Evolutionary conservation across 2,797 vertebrate species (phyloP).

Genomic region (Thripadectes ignobilis): DNA sequence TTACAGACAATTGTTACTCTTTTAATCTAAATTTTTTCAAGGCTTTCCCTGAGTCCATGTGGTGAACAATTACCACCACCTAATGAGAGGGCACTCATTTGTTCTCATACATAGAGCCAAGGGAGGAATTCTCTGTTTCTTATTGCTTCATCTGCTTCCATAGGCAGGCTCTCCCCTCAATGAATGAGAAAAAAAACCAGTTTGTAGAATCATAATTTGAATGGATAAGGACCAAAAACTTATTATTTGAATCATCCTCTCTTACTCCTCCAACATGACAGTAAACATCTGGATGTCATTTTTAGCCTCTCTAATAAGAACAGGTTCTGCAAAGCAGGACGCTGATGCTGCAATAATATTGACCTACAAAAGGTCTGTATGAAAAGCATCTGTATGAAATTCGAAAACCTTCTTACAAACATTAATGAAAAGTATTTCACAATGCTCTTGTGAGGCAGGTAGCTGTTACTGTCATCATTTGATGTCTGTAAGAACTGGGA

Average conservation of each 20-base stretch:
- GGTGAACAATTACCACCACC: not conserved
- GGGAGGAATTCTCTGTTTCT: not conserved
- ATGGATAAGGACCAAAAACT: not conserved
- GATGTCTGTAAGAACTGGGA: not conserved
- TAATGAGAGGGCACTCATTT: not conserved
- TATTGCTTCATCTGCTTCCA: not conserved
- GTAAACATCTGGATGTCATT: not conserved
- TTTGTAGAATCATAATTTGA: not conserved
- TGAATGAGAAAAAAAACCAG: not conserved
- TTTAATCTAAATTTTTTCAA: not conserved
- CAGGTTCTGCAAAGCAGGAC: not conserved
- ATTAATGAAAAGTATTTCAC: slow-evolving; percentile 8
- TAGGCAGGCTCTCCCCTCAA: not conserved
- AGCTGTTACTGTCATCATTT: not conserved
- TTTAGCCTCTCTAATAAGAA: not conserved
- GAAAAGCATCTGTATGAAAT: not conserved
- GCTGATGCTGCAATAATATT: not conserved
- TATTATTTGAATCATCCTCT: not conserved
- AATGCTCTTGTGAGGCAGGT: slow-evolving; percentile 1
- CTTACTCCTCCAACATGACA: not conserved
- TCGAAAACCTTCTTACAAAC: not conserved
- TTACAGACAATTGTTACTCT: not conserved
- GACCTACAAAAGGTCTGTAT: not conserved
- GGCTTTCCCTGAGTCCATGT: not conserved
- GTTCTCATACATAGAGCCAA: not conserved